phyloP scores from a whole-genome alignment of 2,113 vertebrate genomes.

The Octodon degus region DNA sequence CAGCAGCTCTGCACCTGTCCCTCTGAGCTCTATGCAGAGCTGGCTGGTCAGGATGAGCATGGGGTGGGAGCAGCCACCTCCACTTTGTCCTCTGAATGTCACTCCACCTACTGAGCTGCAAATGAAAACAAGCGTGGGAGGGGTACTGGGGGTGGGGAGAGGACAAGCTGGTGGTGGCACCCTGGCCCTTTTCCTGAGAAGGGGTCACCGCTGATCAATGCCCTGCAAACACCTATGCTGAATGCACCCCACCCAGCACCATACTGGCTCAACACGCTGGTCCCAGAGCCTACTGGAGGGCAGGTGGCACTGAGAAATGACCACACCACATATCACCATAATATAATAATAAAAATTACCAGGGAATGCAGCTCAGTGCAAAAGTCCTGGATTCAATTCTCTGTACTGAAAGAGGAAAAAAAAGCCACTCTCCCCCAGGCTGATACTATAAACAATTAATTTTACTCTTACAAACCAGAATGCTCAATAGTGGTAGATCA shows the following conservation, averaged over 20 bases:
- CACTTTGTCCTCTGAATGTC: background rate
- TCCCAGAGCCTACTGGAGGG: background rate
- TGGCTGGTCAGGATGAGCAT: background rate
- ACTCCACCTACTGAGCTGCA: background rate
- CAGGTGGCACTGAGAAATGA: background rate
- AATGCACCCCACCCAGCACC: background rate
- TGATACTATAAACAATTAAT: background rate
- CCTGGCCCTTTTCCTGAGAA: background rate
- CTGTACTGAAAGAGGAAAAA: background rate
- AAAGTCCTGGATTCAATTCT: background rate
- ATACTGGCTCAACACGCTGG: background rate
- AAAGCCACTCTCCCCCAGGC: background rate
- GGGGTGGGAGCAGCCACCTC: background rate
- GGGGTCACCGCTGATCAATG: background rate
- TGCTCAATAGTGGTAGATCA: background rate
- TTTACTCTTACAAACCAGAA: background rate
- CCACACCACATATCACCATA: background rate
- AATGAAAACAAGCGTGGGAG: background rate
- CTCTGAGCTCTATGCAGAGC: background rate
- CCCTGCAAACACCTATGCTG: no score
- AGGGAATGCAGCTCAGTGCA: background rate
- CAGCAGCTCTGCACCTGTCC: background rate
- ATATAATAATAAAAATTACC: background rate
- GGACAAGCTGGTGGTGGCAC: background rate
- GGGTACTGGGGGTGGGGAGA: accelerated